A percentile compares a stretch with the other conserved stretches of the same genome.
phyloP scores from a whole-genome alignment of 2,888 invertebrate genomes.

The Cybosia mesomella region DNA sequence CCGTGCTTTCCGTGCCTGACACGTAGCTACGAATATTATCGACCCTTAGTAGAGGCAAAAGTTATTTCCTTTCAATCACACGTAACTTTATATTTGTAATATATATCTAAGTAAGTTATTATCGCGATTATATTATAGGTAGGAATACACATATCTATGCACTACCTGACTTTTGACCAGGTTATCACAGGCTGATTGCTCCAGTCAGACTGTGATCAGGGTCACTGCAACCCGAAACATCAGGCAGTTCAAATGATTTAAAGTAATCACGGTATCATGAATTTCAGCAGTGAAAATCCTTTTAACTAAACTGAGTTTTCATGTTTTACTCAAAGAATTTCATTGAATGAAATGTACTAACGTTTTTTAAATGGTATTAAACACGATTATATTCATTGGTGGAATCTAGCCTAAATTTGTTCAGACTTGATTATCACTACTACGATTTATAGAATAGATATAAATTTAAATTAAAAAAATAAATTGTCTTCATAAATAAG shows the following conservation, averaged over 20 bases:
- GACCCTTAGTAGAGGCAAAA: neutral
- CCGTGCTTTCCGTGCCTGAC: neutral
- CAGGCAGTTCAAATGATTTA: too few species aligned
- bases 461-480: too few species aligned
- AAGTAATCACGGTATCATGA: too few species aligned
- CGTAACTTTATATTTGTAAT: too few species aligned
- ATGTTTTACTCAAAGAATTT: neutral
- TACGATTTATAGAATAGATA: neutral
- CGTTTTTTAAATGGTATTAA: too few species aligned
- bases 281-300: too few species aligned
- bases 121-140: neutral
- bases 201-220: too few species aligned
- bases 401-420: neutral
- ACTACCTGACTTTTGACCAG: neutral
- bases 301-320: too few species aligned
- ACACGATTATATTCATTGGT: neutral
- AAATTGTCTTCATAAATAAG: neutral
- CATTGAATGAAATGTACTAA: neutral
- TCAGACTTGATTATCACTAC: neutral
- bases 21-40: neutral
- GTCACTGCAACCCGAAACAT: too few species aligned
- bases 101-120: too few species aligned
- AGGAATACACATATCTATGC: neutral
- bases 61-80: too few species aligned
- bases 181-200: neutral